These are phyloP conservation scores for Montipora sp. DNA, from an alignment of 64 coral and sea anemone genomes.

Conservation along the genomic window DNA sequence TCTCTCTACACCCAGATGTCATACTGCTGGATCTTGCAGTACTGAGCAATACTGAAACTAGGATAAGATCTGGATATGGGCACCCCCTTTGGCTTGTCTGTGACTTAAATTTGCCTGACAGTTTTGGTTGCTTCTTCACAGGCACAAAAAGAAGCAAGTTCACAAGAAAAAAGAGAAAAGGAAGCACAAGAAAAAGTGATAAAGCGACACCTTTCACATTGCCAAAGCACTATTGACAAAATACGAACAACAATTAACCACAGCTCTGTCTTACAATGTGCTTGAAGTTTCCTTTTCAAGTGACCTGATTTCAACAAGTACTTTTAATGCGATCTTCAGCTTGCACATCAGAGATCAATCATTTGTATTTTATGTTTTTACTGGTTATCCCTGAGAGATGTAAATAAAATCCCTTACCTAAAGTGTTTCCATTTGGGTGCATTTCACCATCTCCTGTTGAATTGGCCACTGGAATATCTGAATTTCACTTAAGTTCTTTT, in stretches of 20 bases:
- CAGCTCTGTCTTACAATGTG: too few relatives aligned
- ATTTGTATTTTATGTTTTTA: neutral
- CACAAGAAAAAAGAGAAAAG: constrained; percentile 2
- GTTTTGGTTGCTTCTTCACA: neutral
- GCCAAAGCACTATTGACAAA: neutral
- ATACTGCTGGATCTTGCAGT: neutral
- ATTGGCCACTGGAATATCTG: too few relatives aligned
- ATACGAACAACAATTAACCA: too few relatives aligned
- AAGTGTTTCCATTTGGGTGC: too few relatives aligned
- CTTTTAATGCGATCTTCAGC: neutral
- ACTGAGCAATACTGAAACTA: too few relatives aligned
- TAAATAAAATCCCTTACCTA: neutral
- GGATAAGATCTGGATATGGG: neutral
- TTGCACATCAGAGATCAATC: neutral
- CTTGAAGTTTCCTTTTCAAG: too few relatives aligned
- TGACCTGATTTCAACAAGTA: neutral
- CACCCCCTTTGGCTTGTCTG: neutral
- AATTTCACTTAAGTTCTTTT: too few relatives aligned
- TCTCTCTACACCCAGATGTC: neutral
- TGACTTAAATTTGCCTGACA: neutral
- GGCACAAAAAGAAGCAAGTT: constrained; percentile 24
- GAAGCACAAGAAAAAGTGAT: constrained; percentile 28
- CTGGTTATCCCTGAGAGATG: neutral
- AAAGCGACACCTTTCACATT: neutral
- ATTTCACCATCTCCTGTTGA: too few relatives aligned